Evolutionary conservation across 2,797 vertebrate species (phyloP).

Genomic region (Smutsia temminckii): DNA sequence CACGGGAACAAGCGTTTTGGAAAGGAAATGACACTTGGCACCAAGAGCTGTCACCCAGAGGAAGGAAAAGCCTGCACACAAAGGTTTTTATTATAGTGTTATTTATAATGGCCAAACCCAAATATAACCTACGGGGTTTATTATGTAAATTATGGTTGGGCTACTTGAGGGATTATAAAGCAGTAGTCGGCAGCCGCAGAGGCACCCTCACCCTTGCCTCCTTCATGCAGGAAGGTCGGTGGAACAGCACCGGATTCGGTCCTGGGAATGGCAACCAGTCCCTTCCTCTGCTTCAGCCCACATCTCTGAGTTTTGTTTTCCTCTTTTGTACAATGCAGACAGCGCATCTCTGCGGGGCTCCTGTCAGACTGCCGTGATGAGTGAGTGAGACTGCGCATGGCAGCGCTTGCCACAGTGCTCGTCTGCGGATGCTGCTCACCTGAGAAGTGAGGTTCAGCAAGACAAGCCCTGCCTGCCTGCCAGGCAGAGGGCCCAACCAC

Average conservation of each 20-base stretch:
- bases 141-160: not conserved
- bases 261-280: not conserved
- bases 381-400: not conserved
- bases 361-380: not conserved
- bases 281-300: not conserved
- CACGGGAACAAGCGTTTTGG: not conserved
- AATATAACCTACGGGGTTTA: not conserved
- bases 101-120: constrained; percentile 12
- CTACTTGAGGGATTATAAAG: too few species aligned
- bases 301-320: not conserved
- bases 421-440: not conserved
- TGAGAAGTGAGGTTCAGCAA: not conserved
- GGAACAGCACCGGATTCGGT: not conserved
- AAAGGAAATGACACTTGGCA: constrained; percentile 4
- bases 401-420: not conserved
- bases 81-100: not conserved
- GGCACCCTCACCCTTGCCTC: rapidly evolving
- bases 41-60: not conserved
- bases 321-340: not conserved
- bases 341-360: not conserved
- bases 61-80: not conserved
- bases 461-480: not conserved
- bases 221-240: rapidly evolving
- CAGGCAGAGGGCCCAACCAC: not conserved
- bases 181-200: not conserved